Percentiles rank a stretch among this genome's conserved stretches.
phyloP scores from a whole-genome alignment of 2,888 invertebrate genomes.

The Eugnorisma glareosa region DNA sequence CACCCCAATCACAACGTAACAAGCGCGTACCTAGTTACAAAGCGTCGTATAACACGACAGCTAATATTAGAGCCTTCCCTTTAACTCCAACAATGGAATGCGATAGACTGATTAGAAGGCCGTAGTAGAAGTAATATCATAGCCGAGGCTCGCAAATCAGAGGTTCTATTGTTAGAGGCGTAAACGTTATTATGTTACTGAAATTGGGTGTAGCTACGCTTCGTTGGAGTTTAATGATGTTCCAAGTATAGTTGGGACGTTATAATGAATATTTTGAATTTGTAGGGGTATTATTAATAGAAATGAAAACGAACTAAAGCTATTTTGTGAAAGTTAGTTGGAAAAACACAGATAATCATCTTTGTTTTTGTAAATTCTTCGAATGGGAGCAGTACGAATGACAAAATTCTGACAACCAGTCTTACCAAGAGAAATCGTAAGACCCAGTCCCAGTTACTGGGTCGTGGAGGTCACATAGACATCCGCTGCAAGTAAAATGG shows the following conservation, averaged over 20 bases:
- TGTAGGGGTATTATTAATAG: not conserved
- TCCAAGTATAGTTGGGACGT: slow-evolving; percentile 29
- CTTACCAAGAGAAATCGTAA: no score
- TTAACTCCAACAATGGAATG: slow-evolving; percentile 13
- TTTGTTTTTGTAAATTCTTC: not conserved
- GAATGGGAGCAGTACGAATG: not conserved
- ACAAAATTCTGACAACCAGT: no score
- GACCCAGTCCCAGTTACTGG: no score
- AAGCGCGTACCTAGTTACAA: not conserved
- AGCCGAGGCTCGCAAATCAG: slow-evolving; percentile 65
- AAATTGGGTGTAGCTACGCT: slow-evolving; percentile 54
- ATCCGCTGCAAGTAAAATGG: no score
- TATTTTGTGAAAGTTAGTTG: not conserved
- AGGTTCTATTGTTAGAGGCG: slow-evolving; percentile 64
- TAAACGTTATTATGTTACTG: slow-evolving; percentile 59
- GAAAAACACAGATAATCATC: not conserved
- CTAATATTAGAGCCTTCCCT: slow-evolving; percentile 10
- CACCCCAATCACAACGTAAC: not conserved
- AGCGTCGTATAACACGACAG: not conserved
- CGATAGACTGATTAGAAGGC: slow-evolving; percentile 37
- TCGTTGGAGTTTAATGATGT: slow-evolving; percentile 36
- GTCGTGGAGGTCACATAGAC: no score
- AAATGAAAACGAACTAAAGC: not conserved
- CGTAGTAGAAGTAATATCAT: slow-evolving; percentile 26
- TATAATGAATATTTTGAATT: slow-evolving; percentile 18